A percentile compares a stretch with the other conserved stretches of the same genome.
Evolutionary conservation across 1,140 invertebrate species (phyloP).

Genomic region (Drosophila pachea): DNA sequence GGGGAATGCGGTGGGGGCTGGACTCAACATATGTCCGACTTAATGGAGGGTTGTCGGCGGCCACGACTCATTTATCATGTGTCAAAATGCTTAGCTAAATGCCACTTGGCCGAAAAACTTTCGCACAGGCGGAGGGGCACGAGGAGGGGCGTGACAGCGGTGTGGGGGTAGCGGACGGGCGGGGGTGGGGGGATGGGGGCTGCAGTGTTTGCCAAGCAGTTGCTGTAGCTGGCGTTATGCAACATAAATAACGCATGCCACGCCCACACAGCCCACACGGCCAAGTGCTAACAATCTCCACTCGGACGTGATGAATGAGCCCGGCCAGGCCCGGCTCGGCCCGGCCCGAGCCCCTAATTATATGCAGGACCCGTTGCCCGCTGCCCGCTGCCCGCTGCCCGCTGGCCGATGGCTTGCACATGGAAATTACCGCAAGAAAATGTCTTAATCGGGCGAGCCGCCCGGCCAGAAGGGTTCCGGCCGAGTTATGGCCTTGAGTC

Average conservation of each 20-base stretch:
- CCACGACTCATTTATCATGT: conserved; percentile 75
- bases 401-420: conserved; percentile 24
- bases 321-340: too few relatives aligned
- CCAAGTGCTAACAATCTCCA: conserved; percentile 74
- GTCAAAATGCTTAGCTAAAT: conserved; percentile 74
- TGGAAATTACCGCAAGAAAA: conserved; percentile 42
- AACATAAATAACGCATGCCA: conserved; percentile 68
- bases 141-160: not conserved
- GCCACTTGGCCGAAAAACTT: conserved; percentile 72
- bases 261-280: conserved; percentile 4
- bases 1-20: not conserved
- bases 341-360: conserved; percentile 34
- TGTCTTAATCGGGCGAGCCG: conserved; percentile 37
- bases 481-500: too few relatives aligned
- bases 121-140: not conserved
- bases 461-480: too few relatives aligned
- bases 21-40: conserved; percentile 52
- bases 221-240: conserved; percentile 53
- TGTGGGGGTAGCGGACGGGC: too few relatives aligned
- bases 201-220: conserved; percentile 73
- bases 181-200: not conserved
- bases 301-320: conserved; percentile 51
- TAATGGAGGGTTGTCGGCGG: conserved; percentile 50
- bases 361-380: conserved; percentile 19
- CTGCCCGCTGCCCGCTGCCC: not conserved